phyloP scores from a whole-genome alignment of 2,888 invertebrate genomes.

The Aethes cnicana region DNA sequence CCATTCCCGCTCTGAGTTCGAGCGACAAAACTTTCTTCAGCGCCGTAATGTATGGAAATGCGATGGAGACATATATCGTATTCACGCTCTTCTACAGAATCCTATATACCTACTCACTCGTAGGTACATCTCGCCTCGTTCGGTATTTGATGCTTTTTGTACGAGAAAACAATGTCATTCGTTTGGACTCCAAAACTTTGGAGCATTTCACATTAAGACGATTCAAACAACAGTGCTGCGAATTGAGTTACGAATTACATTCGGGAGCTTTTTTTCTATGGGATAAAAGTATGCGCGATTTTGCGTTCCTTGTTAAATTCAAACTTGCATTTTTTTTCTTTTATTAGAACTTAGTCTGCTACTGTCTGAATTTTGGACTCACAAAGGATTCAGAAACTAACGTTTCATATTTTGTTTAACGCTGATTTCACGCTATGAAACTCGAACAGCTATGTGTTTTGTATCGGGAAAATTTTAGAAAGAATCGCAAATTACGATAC shows the following conservation, averaged over 20 bases:
- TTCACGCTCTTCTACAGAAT: conserved; percentile 57
- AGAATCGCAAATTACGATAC: conserved; percentile 16
- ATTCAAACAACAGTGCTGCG: conserved; percentile 49
- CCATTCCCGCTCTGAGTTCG: conserved; percentile 53
- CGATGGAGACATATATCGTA: conserved; percentile 75
- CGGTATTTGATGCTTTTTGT: conserved; percentile 63
- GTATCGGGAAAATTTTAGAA: neutral
- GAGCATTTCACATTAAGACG: conserved; percentile 58
- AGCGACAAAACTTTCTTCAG: conserved; percentile 38
- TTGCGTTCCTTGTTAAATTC: neutral
- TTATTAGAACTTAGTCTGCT: neutral
- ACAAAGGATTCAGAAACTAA: no score
- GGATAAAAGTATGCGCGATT: conserved; percentile 31
- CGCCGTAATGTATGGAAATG: conserved; percentile 67
- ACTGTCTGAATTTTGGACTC: no score
- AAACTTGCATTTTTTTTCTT: no score
- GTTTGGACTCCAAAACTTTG: no score
- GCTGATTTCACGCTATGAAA: neutral
- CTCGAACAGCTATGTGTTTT: neutral
- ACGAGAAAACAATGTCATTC: conserved; percentile 66
- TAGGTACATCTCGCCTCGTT: conserved; percentile 55
- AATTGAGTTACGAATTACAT: conserved; percentile 58
- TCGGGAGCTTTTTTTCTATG: conserved; percentile 46
- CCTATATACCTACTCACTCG: conserved; percentile 61
- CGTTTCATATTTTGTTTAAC: neutral